Base-by-base conservation (phyloP, 1,140 invertebrate genomes). In the Zaprionus lachaisei region DNA sequence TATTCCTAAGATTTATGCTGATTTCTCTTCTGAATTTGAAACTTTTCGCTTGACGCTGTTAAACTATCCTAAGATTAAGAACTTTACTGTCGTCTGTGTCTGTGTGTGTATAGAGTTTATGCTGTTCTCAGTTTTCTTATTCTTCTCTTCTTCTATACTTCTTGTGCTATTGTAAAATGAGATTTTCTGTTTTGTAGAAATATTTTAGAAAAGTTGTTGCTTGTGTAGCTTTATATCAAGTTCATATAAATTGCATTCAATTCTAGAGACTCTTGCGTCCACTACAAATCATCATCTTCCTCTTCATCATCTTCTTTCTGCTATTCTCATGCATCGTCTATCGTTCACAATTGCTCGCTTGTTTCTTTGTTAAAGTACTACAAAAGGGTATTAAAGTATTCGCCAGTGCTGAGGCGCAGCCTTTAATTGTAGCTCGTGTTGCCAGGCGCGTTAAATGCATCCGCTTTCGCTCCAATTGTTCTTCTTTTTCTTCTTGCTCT, bases 291-390 rank as follows among this genome's bases (percentile, higher is more conserved):
- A 11, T 37, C 34, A 11, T 12, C 38, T 6, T 44, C 38, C 2
- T 44, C 38, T 0, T 44, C 41, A 47, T 44, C 12, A 14, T 38
- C 14, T 15, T 47, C 31, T 34, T 11, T 34, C 31, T 34, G 0
- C 31, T 20, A 47, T 47, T 47, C n/a, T 47, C n/a, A 62, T 74
- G 38, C 66, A 78, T 68, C 55, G 41, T 11, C 22, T 54, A 26
- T 61, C 31, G 62, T 31, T 60, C 62, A 71, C 67, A 71, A 80
- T 89, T 86, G 83, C 77, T 80, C 84, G 61, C 47, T 72, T 79
- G 37, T 74, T 64, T 17, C 15, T 79, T 71, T 65, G 63, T 86
- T 82, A 85, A 86, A 85, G 83, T 85, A 85, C 79, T 89, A 87
- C 73, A 87, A 86, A 87, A 87, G 20, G 61, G 61, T 83, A 60